Conservation (phyloP, 2,888 invertebrate species). For the Saturnia pavonia region DNA sequence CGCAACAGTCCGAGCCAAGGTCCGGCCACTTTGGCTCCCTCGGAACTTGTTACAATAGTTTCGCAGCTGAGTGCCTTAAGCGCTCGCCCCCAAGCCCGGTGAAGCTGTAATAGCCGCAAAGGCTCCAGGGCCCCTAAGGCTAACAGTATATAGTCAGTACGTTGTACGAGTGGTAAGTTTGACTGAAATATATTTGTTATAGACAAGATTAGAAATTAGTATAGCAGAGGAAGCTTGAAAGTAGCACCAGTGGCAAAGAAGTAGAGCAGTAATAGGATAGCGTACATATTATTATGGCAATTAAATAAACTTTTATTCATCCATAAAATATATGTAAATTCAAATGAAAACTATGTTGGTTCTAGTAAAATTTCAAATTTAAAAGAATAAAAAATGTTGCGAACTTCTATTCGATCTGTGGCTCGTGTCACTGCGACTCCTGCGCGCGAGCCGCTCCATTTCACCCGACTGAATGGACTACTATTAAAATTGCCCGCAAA, state of each 20-base stretch:
- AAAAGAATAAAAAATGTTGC: constrained; percentile 2
- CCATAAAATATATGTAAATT: too few relatives aligned
- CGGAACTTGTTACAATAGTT: too few relatives aligned
- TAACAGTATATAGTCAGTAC: too few relatives aligned
- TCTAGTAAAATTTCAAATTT: neutral
- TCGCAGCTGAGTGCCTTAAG: too few relatives aligned
- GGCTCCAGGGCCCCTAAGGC: too few relatives aligned
- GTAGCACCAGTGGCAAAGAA: neutral
- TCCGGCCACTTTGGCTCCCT: too few relatives aligned
- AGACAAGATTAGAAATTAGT: neutral
- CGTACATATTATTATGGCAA: neutral
- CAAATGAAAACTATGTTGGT: neutral
- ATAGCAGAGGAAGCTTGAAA: neutral
- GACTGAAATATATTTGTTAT: neutral
- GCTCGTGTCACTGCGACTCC: constrained; percentile 68
- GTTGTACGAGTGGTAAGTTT: neutral
- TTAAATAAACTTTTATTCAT: too few relatives aligned
- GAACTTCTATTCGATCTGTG: constrained; percentile 37
- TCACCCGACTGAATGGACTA: constrained; percentile 61
- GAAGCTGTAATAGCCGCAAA: too few relatives aligned
- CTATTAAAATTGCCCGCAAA: constrained; percentile 63
- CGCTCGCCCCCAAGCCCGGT: too few relatives aligned
- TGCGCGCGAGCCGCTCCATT: constrained; percentile 60
- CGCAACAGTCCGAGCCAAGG: too few relatives aligned
- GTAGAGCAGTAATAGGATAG: too few relatives aligned